Percentiles rank a stretch among this genome's conserved stretches.
These are phyloP conservation scores for Digitonthophagus gazella DNA, from an alignment of 2,888 invertebrate genomes.

Conservation along the genomic window DNA sequence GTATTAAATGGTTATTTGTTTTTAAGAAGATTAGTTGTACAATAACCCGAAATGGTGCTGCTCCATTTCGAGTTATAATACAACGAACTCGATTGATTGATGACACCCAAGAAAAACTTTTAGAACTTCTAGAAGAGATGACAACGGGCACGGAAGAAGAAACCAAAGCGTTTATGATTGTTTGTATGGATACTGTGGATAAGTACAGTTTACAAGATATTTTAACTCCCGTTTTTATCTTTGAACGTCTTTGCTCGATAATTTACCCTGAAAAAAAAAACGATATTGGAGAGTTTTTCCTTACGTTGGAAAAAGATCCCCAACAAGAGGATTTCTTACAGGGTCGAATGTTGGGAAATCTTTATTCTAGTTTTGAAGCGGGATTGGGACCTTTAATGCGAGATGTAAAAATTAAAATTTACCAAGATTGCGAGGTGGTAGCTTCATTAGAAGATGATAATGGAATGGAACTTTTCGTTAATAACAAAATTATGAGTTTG, in stretches of 20 bases:
- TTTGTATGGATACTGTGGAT: constrained; percentile 93
- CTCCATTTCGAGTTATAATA: too few species aligned
- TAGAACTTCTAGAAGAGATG: constrained; percentile 93
- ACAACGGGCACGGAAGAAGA: constrained; percentile 96
- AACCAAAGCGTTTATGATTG: constrained; percentile 95
- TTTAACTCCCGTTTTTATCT: constrained; percentile 95
- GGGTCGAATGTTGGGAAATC: constrained; percentile 96
- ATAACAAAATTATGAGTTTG: constrained; percentile 96
- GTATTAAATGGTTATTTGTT: constrained; percentile 93
- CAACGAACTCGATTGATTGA: constrained; percentile 94
- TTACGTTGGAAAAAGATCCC: constrained; percentile 95
- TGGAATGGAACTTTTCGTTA: constrained; percentile 96
- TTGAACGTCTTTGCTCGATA: constrained; percentile 94
- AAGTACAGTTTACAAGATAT: constrained; percentile 89
- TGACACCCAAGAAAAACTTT: constrained; percentile 91
- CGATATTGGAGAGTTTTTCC: constrained; percentile 93
- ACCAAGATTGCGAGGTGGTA: constrained; percentile 97
- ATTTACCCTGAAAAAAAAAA: constrained; percentile 98
- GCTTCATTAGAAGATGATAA: constrained; percentile 97
- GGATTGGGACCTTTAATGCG: constrained; percentile 97
- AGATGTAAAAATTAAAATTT: constrained; percentile 98
- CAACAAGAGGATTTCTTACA: constrained; percentile 99
- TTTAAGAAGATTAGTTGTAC: constrained; percentile 82
- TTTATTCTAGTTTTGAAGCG: constrained; percentile 90
- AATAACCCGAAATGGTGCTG: too few species aligned